A percentile compares a stretch with the other conserved stretches of the same genome.
These are phyloP conservation scores for Drosophila mimica DNA, from an alignment of 2,888 invertebrate species.

Conservation along the genomic window DNA sequence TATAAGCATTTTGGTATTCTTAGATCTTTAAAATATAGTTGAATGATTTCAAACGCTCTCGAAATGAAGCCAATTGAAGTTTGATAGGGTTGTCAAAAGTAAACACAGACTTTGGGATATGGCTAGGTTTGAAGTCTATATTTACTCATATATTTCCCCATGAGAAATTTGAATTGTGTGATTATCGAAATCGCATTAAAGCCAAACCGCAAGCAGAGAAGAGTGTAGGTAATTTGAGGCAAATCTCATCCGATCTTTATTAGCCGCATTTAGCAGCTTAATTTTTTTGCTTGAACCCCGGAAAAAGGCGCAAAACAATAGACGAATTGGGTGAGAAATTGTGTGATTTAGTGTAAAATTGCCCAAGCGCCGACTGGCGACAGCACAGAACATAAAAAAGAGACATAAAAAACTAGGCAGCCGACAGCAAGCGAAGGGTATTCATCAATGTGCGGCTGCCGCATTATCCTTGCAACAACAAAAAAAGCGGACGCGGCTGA, in stretches of 20 bases:
- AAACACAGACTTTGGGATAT: neutral
- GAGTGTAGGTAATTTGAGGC: constrained; percentile 7
- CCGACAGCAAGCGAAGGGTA: constrained; percentile 42
- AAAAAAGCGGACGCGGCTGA: constrained; percentile 39
- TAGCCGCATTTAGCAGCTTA: constrained; percentile 63
- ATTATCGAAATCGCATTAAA: constrained; percentile 66
- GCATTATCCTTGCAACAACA: constrained; percentile 44
- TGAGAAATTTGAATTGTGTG: neutral
- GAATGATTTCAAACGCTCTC: neutral
- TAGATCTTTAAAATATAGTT: neutral
- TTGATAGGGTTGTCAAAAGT: neutral
- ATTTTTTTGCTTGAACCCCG: constrained; percentile 42
- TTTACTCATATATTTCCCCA: neutral
- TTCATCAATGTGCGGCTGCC: constrained; percentile 40
- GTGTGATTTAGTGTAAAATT: constrained; percentile 75
- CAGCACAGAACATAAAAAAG: constrained; percentile 9
- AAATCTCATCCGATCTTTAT: constrained; percentile 44
- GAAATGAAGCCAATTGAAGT: neutral
- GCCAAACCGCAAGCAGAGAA: constrained; percentile 50
- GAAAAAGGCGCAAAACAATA: constrained; percentile 49
- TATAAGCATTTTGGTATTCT: neutral
- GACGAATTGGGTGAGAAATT: constrained; percentile 68
- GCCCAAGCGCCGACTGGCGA: constrained; percentile 25
- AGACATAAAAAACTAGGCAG: constrained; percentile 39
- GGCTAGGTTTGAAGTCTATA: neutral